These are phyloP conservation scores for Helicoverpa assulta DNA, from an alignment of 2,888 invertebrate species.

Conservation along the genomic window DNA sequence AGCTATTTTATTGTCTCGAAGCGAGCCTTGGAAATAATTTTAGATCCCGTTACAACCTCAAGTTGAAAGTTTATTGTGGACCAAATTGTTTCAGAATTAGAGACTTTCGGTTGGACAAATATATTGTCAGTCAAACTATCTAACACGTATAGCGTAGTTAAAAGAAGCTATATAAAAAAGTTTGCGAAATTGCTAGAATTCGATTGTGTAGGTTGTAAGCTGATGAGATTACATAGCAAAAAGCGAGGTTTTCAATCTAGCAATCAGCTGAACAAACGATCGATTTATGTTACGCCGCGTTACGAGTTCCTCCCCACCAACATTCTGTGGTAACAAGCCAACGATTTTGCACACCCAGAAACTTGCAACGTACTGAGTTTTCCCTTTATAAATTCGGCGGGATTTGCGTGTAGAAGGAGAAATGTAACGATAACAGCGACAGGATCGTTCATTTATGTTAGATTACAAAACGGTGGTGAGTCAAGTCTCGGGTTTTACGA, in stretches of 20 bases:
- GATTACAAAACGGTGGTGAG: conserved; percentile 76
- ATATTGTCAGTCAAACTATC: conserved; percentile 67
- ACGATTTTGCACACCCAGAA: conserved; percentile 76
- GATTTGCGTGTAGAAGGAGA: conserved; percentile 83
- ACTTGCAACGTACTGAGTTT: conserved; percentile 79
- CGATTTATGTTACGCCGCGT: conserved; percentile 81
- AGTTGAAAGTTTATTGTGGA: conserved; percentile 77
- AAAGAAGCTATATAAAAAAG: conserved; percentile 46
- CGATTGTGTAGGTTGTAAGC: conserved; percentile 66
- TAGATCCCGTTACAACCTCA: conserved; percentile 74
- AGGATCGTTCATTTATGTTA: conserved; percentile 82
- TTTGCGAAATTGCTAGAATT: conserved; percentile 55
- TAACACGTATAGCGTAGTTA: conserved; percentile 48
- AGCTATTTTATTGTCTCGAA: conserved; percentile 80
- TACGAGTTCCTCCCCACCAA: conserved; percentile 75
- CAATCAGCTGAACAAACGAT: conserved; percentile 85
- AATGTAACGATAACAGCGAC: conserved; percentile 83
- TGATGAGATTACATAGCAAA: conserved; percentile 77
- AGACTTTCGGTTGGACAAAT: conserved; percentile 64
- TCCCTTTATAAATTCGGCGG: conserved; percentile 74
- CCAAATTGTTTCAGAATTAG: conserved; percentile 74
- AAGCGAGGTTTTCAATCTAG: conserved; percentile 80
- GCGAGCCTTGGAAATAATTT: conserved; percentile 78
- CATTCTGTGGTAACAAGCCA: conserved; percentile 71
- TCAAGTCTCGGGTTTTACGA: conserved; percentile 84